These are phyloP conservation scores for Sinella curviseta DNA, from an alignment of 1,140 invertebrate genomes.

Conservation along the genomic window DNA sequence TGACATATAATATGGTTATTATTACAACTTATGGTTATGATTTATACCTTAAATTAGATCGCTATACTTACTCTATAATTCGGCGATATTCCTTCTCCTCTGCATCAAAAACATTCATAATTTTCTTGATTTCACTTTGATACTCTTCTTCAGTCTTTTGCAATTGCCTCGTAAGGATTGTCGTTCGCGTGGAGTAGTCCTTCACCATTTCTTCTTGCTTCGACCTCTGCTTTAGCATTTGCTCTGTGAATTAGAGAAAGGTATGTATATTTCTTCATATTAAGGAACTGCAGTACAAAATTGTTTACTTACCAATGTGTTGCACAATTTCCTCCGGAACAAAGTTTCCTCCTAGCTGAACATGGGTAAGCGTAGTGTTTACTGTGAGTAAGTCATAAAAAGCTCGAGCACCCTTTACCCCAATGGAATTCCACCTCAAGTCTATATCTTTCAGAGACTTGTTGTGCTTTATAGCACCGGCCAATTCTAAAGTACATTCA, in stretches of 20 bases:
- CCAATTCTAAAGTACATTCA: slow-evolving; percentile 51
- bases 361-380: slow-evolving; percentile 52
- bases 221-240: slow-evolving; percentile 37
- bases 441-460: slow-evolving; percentile 54
- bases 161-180: slow-evolving; percentile 38
- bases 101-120: slow-evolving; percentile 38
- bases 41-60: no score
- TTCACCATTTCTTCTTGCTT: slow-evolving; percentile 42
- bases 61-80: slow-evolving; percentile 13
- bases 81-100: slow-evolving; percentile 37
- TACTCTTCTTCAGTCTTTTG: slow-evolving; percentile 44
- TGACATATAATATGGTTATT: neutral
- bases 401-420: slow-evolving; percentile 53
- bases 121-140: slow-evolving; percentile 40
- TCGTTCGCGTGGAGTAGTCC: slow-evolving; percentile 39
- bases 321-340: slow-evolving; percentile 55
- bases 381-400: slow-evolving; percentile 52
- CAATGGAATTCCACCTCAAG: slow-evolving; percentile 57
- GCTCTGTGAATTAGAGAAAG: slow-evolving; percentile 25
- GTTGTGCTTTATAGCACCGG: slow-evolving; percentile 52
- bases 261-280: neutral
- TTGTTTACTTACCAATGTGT: slow-evolving; percentile 51
- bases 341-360: slow-evolving; percentile 56
- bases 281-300: neutral
- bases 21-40: neutral